Evolutionary conservation across 2,888 invertebrate species (phyloP).

Genomic region (Ganaspis brasiliensis): DNA sequence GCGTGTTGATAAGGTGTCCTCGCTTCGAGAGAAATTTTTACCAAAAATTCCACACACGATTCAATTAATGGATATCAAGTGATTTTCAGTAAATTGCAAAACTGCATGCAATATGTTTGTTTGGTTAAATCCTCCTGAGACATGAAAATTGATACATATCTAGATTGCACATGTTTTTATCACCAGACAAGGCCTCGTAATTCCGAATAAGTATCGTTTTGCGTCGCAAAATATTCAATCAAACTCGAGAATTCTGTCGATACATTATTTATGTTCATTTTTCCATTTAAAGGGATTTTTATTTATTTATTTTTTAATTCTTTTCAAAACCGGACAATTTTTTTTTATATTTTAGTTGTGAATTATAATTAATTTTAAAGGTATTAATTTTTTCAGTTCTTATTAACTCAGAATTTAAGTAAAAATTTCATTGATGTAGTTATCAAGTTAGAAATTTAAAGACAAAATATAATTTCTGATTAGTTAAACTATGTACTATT

Average conservation of each 20-base stretch:
- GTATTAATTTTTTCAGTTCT: neutral
- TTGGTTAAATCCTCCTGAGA: neutral
- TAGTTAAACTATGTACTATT: too few species aligned
- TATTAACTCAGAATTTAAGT: too few species aligned
- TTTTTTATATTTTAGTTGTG: too few species aligned
- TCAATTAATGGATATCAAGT: neutral
- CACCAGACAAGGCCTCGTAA: constrained; percentile 1
- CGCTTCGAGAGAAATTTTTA: neutral
- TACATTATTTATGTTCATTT: neutral
- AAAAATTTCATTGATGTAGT: too few species aligned
- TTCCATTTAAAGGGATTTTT: neutral
- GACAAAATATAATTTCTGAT: too few species aligned
- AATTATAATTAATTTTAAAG: too few species aligned
- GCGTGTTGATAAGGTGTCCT: constrained; percentile 8
- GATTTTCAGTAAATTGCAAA: neutral
- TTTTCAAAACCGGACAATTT: too few species aligned
- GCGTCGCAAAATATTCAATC: constrained; percentile 3
- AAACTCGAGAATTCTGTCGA: neutral
- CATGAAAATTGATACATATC: constrained; percentile 5
- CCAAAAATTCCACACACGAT: neutral
- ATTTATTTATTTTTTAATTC: neutral
- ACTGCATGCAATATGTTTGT: constrained; percentile 9
- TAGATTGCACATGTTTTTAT: constrained; percentile 17
- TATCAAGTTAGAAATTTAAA: too few species aligned
- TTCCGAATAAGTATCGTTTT: constrained; percentile 8